phyloP scores from a whole-genome alignment of 1,140 invertebrate genomes.

The Ephestia elutella region DNA sequence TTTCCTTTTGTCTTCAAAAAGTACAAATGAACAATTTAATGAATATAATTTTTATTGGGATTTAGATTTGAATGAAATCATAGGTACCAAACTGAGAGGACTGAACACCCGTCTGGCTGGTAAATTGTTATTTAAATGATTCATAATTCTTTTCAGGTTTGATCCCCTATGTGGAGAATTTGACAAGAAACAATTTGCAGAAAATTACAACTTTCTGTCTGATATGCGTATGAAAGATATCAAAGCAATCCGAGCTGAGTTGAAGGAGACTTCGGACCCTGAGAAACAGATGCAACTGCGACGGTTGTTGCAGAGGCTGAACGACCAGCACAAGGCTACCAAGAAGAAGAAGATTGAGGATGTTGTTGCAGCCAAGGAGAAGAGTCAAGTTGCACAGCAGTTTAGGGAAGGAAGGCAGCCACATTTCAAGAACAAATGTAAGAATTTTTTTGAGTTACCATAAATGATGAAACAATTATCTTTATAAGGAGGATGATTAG shows the following conservation, averaged over 20 bases:
- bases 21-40: too few relatives aligned
- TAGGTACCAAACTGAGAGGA: too few relatives aligned
- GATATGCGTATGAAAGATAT: constrained; percentile 81
- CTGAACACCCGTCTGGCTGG: too few relatives aligned
- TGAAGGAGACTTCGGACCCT: constrained; percentile 76
- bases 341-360: constrained; percentile 75
- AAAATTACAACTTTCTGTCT: constrained; percentile 84
- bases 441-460: constrained; percentile 39
- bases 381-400: constrained; percentile 75
- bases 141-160: constrained; percentile 82
- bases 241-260: constrained; percentile 76
- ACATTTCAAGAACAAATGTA: constrained; percentile 87
- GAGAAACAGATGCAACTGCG: constrained; percentile 81
- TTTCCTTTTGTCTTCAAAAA: too few relatives aligned
- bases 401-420: constrained; percentile 80
- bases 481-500: too few relatives aligned
- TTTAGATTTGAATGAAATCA: too few relatives aligned
- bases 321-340: constrained; percentile 80
- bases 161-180: constrained; percentile 86
- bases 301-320: constrained; percentile 81
- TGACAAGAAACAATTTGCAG: constrained; percentile 82
- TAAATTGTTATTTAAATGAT: too few relatives aligned
- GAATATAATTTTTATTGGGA: neutral
- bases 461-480: too few relatives aligned
- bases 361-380: constrained; percentile 74